Base-by-base conservation (phyloP, 2,888 invertebrate genomes). In the Leptinotarsa haldemani region DNA sequence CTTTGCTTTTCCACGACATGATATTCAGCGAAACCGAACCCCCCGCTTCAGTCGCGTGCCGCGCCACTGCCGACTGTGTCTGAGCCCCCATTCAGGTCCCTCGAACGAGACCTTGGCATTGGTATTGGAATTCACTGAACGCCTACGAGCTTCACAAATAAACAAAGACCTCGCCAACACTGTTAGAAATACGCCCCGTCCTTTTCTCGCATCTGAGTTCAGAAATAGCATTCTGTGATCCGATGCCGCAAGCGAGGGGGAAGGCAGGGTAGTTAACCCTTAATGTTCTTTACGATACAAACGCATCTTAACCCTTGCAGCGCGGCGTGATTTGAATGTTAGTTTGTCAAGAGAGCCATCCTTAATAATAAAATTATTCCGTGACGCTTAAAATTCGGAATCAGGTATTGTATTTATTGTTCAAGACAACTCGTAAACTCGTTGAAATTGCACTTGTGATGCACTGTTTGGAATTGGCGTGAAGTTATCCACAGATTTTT, bases 101-200 rank as follows among this genome's bases (percentile, higher is more conserved):
- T 61, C 73, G 72, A 71, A 65, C 67, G 73, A 75, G 84, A 80
- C 85, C 85, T 84, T 85, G 85, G 82, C 85, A 84, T 80, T 85
- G 85, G 83, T 82, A 82, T 82, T 84, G 80, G 82, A 82, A 82
- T 83, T 82, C 82, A 82, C 83, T 61, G 61, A 82, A 83, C 84
- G 81, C 84, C 83, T 79, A 83, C 82, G 73, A 75, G 40, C 46
- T 52, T 64, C 67, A 68, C 66, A 76, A 71, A 74, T 74, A 74
- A 68, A 74, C 69, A 71, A 70, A 69, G 40, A 66, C 47, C 61
- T 18, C 56, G 50, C 22, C 22, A 22, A 22, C 56, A 56, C 20
- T 61, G 61, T 30, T 67, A 66, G 30, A 61, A n/a, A 63, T 22
- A 16, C 64, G 52, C 52, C 15, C 67, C 64, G 72, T 72, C 68